Percentiles rank a stretch among this genome's conserved stretches.
Evolutionary conservation across 2,113 vertebrate species (phyloP).

Genomic region (Pogona vitticeps): DNA sequence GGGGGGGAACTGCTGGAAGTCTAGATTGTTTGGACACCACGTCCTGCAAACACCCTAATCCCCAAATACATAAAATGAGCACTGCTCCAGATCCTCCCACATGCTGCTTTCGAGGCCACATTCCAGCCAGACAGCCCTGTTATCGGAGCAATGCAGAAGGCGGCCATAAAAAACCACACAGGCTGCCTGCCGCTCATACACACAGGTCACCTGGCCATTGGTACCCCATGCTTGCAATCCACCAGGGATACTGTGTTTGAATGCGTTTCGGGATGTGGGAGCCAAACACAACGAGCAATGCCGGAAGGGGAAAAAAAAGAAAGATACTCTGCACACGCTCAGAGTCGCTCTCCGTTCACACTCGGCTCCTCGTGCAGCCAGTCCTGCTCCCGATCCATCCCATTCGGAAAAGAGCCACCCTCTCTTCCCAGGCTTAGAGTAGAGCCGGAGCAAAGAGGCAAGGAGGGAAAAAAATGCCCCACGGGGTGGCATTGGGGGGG

Average conservation of each 20-base stretch:
- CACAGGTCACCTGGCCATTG: not conserved
- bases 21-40: not conserved
- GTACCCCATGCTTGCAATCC: not conserved
- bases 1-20: not conserved
- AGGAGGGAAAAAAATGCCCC: too few relatives aligned
- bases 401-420: not conserved
- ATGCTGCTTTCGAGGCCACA: not conserved
- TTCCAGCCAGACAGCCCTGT: not conserved
- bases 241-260: not conserved
- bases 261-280: not conserved
- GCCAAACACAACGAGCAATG: too few relatives aligned
- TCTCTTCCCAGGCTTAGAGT: not conserved
- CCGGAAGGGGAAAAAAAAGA: not conserved
- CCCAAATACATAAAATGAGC: not conserved
- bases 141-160: too few relatives aligned
- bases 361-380: not conserved
- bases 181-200: too few relatives aligned
- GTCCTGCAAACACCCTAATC: not conserved
- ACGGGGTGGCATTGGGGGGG: not conserved
- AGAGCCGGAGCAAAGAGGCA: too few relatives aligned
- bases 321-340: constrained; percentile 9
- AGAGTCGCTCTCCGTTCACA: not conserved
- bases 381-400: not conserved
- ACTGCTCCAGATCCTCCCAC: not conserved
- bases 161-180: not conserved